Percentiles rank a stretch among this genome's conserved stretches.
Conservation (phyloP, 2,888 invertebrate species). For the Lepidocyrtoides sp. region DNA sequence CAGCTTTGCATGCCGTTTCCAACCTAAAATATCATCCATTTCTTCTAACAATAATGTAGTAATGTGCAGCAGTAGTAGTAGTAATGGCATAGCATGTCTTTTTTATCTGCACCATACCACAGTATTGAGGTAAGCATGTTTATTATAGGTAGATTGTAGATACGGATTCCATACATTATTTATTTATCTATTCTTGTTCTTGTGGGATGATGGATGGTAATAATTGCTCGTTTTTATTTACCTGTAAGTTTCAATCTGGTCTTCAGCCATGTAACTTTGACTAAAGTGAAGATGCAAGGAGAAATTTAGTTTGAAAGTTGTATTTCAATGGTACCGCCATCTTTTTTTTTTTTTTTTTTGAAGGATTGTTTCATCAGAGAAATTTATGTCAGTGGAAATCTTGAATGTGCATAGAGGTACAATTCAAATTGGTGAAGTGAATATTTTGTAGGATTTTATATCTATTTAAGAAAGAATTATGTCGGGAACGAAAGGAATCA, state of each 20-base stretch:
- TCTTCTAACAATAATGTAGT: not conserved
- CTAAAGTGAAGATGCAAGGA: no score
- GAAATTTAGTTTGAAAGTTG: no score
- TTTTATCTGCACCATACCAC: not conserved
- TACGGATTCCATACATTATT: no score
- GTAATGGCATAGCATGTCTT: no score
- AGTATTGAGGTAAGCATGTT: not conserved
- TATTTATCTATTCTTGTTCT: not conserved
- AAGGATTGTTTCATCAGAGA: no score
- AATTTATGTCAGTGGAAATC: no score
- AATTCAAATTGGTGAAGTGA: not conserved
- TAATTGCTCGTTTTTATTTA: not conserved
- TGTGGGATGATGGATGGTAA: not conserved
- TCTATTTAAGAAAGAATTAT: not conserved
- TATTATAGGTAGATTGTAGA: not conserved
- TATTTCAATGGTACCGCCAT: no score
- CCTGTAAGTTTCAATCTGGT: not conserved
- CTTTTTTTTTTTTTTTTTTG: no score
- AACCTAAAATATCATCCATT: constrained; percentile 6
- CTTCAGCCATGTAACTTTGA: not conserved
- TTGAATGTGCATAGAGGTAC: no score
- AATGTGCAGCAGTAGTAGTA: not conserved
- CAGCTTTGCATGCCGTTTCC: constrained; percentile 68
- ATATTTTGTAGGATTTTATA: no score
- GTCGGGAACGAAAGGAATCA: not conserved